Evolutionary conservation across 2,797 vertebrate genomes (phyloP).

Genomic region (Enteromius mattozi): DNA sequence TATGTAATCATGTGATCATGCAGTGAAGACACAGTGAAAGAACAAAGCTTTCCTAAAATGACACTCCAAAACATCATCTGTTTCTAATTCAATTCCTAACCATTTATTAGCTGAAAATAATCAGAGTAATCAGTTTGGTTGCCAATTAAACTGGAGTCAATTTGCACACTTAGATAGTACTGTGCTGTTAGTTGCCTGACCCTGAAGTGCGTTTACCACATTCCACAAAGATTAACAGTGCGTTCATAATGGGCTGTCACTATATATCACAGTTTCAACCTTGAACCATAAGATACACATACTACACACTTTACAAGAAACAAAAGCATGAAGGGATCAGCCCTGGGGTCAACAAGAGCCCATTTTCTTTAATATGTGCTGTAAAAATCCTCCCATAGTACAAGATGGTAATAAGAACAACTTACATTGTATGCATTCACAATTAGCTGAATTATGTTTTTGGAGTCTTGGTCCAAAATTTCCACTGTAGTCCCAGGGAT

Average conservation of each 20-base stretch:
- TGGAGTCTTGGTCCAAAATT: conserved; percentile 94
- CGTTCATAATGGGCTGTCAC: neutral
- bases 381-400: neutral
- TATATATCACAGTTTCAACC: conserved; percentile 2
- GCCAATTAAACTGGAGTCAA: conserved; percentile 20
- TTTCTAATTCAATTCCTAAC: conserved; percentile 9
- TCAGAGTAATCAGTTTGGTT: neutral
- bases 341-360: neutral
- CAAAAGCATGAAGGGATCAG: conserved; percentile 1
- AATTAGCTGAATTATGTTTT: conserved; percentile 98
- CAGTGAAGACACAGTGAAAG: neutral
- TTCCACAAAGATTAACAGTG: conserved; percentile 1
- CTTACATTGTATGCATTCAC: conserved; percentile 94
- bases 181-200: neutral
- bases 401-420: conserved; percentile 35
- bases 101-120: neutral
- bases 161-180: neutral
- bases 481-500: conserved; percentile 97
- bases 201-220: conserved; percentile 4
- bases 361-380: neutral
- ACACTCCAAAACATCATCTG: neutral
- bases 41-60: neutral
- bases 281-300: neutral
- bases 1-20: conserved; percentile 25
- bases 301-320: neutral